Conservation (phyloP, 2,113 vertebrate genomes). For the Neogale vison region DNA sequence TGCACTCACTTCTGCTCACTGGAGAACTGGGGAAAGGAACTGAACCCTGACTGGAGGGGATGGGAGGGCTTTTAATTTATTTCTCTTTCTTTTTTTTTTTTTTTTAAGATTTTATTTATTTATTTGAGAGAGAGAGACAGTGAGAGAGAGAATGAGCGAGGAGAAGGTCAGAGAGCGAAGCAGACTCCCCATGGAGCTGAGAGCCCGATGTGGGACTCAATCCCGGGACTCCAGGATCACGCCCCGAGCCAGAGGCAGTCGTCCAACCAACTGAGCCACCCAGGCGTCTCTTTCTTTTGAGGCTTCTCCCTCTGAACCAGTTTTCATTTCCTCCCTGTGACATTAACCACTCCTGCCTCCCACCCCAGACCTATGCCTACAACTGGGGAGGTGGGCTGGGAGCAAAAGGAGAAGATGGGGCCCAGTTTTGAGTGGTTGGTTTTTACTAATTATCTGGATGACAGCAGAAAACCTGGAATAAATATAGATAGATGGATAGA, state of each 20-base stretch:
- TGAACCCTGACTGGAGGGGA: constrained; percentile 38
- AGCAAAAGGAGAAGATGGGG: constrained; percentile 54
- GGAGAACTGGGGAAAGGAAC: constrained; percentile 3
- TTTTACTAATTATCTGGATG: constrained; percentile 78
- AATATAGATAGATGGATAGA: not conserved
- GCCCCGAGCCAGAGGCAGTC: too few species aligned
- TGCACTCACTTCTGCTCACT: constrained; percentile 1
- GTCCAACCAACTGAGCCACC: too few species aligned
- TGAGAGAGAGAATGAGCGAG: too few species aligned
- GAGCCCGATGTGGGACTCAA: too few species aligned
- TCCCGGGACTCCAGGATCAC: too few species aligned
- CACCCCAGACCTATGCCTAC: constrained; percentile 42
- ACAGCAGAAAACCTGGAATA: constrained; percentile 73
- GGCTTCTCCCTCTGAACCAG: constrained; percentile 51
- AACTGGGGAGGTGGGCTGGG: constrained; percentile 23
- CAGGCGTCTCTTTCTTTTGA: constrained; percentile 67
- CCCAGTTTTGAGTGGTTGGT: constrained; percentile 61
- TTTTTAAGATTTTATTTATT: too few species aligned
- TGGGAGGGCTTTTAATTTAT: constrained; percentile 73
- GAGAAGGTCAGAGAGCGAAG: too few species aligned
- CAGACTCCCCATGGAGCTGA: too few species aligned
- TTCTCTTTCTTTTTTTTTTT: constrained; percentile 72
- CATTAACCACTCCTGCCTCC: constrained; percentile 43
- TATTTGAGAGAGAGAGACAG: too few species aligned
- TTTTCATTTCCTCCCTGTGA: constrained; percentile 66